These are phyloP conservation scores for Ceratosolen fusciceps DNA, from an alignment of 1,140 invertebrate genomes.

Conservation along the genomic window DNA sequence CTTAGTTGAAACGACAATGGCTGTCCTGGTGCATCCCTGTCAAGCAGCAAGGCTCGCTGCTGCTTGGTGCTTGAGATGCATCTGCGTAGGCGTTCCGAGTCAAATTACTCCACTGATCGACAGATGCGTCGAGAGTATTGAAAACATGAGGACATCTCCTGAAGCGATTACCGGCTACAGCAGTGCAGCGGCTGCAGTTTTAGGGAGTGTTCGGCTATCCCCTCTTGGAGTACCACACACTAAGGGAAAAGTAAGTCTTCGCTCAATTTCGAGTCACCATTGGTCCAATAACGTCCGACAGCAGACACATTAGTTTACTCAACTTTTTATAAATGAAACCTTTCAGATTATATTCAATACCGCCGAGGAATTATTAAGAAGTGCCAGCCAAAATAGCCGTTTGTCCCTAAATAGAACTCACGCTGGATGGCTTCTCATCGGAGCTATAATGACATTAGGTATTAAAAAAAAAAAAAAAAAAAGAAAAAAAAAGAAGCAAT, in stretches of 20 bases:
- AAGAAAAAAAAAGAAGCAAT: no score
- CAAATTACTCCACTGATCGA: conserved; percentile 95
- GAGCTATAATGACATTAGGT: conserved; percentile 96
- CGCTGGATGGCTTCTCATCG: conserved; percentile 97
- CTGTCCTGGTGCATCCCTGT: conserved; percentile 93
- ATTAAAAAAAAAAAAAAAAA: no score
- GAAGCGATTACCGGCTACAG: conserved; percentile 96
- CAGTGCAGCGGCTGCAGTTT: conserved; percentile 90
- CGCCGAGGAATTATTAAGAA: conserved; percentile 95
- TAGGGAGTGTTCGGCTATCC: conserved; percentile 92
- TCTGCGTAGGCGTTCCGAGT: conserved; percentile 93
- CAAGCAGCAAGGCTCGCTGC: conserved; percentile 91
- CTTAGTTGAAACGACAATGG: conserved; percentile 75
- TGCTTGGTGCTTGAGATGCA: conserved; percentile 93
- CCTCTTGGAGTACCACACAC: conserved; percentile 96
- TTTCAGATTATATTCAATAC: conserved; percentile 91
- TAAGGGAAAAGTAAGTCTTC: conserved; percentile 85
- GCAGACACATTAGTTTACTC: no score
- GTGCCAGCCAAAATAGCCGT: conserved; percentile 96
- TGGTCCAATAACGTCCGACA: no score
- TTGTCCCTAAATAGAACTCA: conserved; percentile 95
- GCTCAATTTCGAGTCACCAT: no score
- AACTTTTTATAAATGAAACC: neutral
- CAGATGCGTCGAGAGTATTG: conserved; percentile 87
- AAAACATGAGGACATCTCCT: conserved; percentile 90